Evolutionary conservation across 2,888 invertebrate species (phyloP).

Genomic region (Drosophila kanekoi): DNA sequence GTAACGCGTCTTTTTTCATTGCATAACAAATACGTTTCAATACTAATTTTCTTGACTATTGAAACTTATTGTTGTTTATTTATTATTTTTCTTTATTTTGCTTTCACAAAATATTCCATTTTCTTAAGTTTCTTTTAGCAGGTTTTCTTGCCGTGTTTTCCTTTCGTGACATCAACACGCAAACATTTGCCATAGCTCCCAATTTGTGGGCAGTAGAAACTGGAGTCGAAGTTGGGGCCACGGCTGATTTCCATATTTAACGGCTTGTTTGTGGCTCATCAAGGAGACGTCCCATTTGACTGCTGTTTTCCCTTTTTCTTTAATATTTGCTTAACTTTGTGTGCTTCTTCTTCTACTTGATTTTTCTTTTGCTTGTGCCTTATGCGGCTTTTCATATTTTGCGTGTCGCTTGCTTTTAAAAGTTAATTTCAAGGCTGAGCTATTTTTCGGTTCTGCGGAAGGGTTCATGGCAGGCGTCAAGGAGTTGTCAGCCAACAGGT

Average conservation of each 20-base stretch:
- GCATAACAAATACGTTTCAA: too few relatives aligned
- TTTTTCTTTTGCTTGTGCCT: constrained; percentile 15
- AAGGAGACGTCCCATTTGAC: constrained; percentile 15
- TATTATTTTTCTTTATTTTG: too few relatives aligned
- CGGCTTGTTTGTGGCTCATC: constrained; percentile 56
- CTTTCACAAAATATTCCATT: neutral
- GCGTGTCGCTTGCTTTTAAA: constrained; percentile 51
- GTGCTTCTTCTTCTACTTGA: constrained; percentile 14
- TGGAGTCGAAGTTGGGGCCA: neutral
- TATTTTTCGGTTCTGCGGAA: constrained; percentile 59
- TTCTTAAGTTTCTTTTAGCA: neutral
- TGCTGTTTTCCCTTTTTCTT: constrained; percentile 23
- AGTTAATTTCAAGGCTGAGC: constrained; percentile 81
- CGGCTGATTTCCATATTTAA: constrained; percentile 60
- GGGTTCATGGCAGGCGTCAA: constrained; percentile 62
- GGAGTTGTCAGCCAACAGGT: constrained; percentile 63
- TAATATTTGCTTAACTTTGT: constrained; percentile 10
- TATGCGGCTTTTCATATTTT: constrained; percentile 53
- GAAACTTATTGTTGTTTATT: too few relatives aligned
- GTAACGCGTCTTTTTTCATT: too few relatives aligned
- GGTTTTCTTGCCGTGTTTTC: neutral
- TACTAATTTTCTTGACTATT: too few relatives aligned
- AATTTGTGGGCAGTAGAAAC: constrained; percentile 1
- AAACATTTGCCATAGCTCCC: constrained; percentile 4
- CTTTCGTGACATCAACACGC: neutral